These are phyloP conservation scores for Tigriopus californicus DNA, from an alignment of 2,888 invertebrate genomes.

Conservation along the genomic window DNA sequence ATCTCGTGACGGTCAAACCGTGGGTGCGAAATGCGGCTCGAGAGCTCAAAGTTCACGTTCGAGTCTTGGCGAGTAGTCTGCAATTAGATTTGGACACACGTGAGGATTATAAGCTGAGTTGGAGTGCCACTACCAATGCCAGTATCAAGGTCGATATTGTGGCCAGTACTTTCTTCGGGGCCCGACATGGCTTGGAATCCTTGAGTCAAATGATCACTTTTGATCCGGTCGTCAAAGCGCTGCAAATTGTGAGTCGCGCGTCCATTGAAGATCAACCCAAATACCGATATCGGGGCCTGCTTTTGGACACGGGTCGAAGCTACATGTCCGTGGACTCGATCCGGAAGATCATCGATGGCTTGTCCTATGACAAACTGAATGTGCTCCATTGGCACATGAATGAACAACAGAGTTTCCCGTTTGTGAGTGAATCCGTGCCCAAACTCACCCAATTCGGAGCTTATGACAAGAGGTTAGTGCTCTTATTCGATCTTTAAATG, in stretches of 20 bases:
- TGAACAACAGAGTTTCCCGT: conserved; percentile 84
- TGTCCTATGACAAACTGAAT: conserved; percentile 76
- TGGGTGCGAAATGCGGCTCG: not conserved
- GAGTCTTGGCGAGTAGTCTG: not conserved
- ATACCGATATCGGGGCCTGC: conserved; percentile 28
- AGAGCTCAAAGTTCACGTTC: not conserved
- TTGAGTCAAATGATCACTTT: not conserved
- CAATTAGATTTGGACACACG: not conserved
- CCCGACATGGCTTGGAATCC: not conserved
- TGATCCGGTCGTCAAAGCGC: not conserved
- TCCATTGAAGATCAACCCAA: not conserved
- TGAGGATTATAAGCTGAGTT: not conserved
- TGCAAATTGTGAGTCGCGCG: not conserved
- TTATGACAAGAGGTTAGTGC: conserved; percentile 37
- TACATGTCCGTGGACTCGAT: conserved; percentile 44
- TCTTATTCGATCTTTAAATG: no score
- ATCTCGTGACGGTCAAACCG: not conserved
- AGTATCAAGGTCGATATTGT: not conserved
- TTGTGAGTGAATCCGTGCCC: conserved; percentile 51
- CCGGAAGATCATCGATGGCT: conserved; percentile 50
- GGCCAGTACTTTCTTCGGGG: not conserved
- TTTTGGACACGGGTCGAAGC: conserved; percentile 78
- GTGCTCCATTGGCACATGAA: conserved; percentile 89
- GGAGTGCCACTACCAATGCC: not conserved
- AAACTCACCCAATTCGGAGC: conserved; percentile 55